Evolutionary conservation across 2,113 vertebrate species (phyloP), one percentile per base, ranked within the genome.

Genomic region (Chelonoidis abingdonii): DNA sequence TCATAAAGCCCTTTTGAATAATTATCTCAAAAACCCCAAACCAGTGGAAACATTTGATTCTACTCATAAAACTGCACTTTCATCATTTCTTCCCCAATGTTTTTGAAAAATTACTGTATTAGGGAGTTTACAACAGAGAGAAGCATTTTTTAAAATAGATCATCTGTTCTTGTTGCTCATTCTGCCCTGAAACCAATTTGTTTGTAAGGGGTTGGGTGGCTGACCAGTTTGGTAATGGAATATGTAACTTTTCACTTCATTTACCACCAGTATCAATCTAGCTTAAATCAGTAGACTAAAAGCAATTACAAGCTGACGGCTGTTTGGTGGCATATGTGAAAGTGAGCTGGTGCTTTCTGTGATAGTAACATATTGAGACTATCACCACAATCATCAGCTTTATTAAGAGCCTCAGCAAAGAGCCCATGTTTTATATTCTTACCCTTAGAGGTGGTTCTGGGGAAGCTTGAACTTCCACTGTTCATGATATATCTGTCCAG

Each of bases 251-350:
- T 89, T 44, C 52, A 94, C 41, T 85, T 91, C 50, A 22, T 79
- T 96, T 90, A 96, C 90, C 88, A 97, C 87, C 87, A 80, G 47
- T 91, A 65, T 93, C 86, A 92, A 92, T 80, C 75, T 95, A 84
- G 80, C 17, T 95, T 93, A 95, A 93, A 92, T 88, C 92, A 89
- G 57, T 24, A 85, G 47, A 91, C 80, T 93, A 90, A 96, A 96
- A 97, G 90, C 92, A 91, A 96, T 95, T 89, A 94, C 90, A 87
- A 84, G 78, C 88, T 87, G 35, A 79, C 69, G 41, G 87, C 52
- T 79, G 52, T 82, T 96, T 41, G 69, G 72, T 72, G 87, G 53
- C 89, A 24, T 47, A 90, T 47, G 47, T 72, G 62, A 84, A 72
- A 90, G 62, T 1, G 10, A 81, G 62, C 52, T 57, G 56, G 75